Conservation (phyloP, 2,113 vertebrate species). For the Aix galericulata region DNA sequence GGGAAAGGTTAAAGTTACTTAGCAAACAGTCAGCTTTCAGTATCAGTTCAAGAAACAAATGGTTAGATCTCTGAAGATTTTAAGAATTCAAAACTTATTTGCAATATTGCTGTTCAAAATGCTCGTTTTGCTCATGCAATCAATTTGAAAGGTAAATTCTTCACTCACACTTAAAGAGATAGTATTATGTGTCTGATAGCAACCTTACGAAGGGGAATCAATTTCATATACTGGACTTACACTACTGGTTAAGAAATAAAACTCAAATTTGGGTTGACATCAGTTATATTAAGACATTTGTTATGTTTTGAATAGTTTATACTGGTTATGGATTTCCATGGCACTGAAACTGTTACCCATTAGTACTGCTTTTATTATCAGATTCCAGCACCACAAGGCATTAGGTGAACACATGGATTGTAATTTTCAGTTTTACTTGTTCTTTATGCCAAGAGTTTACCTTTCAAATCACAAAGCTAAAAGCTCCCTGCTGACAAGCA, state of each 20-base stretch:
- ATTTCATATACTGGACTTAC: not conserved
- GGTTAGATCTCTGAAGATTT: not conserved
- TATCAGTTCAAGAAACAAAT: not conserved
- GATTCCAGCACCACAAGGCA: not conserved
- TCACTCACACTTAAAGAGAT: not conserved
- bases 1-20: slow-evolving; percentile 40
- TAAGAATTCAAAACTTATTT: slow-evolving; percentile 19
- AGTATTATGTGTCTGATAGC: not conserved
- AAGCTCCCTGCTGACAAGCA: not conserved
- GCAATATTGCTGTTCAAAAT: slow-evolving; percentile 33
- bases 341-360: not conserved
- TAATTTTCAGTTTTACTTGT: not conserved
- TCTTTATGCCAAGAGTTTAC: slow-evolving; percentile 16
- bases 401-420: not conserved
- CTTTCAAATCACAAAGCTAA: not conserved
- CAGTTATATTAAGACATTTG: not conserved
- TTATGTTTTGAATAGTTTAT: not conserved
- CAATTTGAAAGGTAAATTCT: slow-evolving; percentile 33
- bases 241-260: not conserved
- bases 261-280: not conserved
- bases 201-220: not conserved
- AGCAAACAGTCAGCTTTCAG: slow-evolving; percentile 54
- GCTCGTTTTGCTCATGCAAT: not conserved
- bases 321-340: not conserved
- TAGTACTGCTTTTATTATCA: not conserved